Conservation (phyloP, 2,113 vertebrate genomes). For the Callopanchax toddi region DNA sequence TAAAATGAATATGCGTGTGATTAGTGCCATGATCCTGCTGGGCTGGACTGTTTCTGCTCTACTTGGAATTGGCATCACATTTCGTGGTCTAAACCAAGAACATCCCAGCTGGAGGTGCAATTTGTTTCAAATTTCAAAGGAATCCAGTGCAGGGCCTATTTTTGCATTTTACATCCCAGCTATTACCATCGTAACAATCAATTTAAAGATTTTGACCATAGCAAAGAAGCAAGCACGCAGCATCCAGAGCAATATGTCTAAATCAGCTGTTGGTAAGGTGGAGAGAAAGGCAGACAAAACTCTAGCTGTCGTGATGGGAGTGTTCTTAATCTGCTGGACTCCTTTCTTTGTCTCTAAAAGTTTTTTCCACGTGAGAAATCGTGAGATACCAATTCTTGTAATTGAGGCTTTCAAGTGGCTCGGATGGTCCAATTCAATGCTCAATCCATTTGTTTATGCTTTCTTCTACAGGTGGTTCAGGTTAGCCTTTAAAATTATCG, state of each 20-base stretch:
- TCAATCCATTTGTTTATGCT: no score
- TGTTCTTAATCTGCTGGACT: constrained; percentile 29
- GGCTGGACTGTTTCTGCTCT: neutral
- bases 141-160: neutral
- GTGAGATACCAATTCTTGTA: no score
- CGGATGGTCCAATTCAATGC: no score
- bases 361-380: neutral
- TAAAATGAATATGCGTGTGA: neutral
- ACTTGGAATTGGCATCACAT: neutral
- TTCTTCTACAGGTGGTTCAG: no score
- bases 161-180: constrained; percentile 15
- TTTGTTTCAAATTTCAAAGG: neutral
- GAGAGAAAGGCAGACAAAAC: constrained; percentile 36
- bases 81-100: neutral
- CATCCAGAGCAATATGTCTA: constrained; percentile 17
- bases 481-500: no score
- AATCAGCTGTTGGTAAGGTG: neutral
- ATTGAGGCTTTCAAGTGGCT: no score
- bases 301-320: constrained; percentile 24
- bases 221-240: constrained; percentile 7
- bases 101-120: neutral
- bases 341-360: constrained; percentile 20
- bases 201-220: constrained; percentile 19
- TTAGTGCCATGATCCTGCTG: neutral
- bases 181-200: constrained; percentile 9